phyloP scores from a whole-genome alignment of 2,797 vertebrate genomes.

The Leuciscus waleckii region DNA sequence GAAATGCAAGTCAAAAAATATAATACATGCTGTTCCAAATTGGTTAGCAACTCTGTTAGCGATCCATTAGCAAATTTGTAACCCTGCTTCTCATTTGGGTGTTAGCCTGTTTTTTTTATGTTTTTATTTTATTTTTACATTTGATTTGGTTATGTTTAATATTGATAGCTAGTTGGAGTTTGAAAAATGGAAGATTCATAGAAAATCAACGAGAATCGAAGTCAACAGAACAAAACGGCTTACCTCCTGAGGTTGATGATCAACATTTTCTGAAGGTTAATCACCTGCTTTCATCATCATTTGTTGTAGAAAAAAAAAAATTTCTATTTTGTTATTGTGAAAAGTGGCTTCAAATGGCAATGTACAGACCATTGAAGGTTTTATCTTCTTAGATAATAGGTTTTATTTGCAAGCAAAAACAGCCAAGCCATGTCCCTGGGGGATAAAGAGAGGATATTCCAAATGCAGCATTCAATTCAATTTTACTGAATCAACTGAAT shows the following conservation, averaged over 20 bases:
- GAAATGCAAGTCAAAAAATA: too few species aligned
- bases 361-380: neutral
- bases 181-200: neutral
- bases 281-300: neutral
- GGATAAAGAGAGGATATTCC: neutral
- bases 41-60: too few species aligned
- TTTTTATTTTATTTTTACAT: neutral
- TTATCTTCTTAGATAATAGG: neutral
- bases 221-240: neutral
- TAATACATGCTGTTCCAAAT: too few species aligned
- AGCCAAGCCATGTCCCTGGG: neutral
- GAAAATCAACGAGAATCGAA: neutral
- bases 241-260: neutral
- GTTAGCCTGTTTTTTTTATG: too few species aligned
- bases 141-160: neutral
- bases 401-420: neutral
- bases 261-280: neutral
- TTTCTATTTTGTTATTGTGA: neutral
- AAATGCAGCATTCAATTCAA: neutral
- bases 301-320: neutral
- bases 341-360: neutral
- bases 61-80: neutral
- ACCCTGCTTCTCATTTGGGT: neutral
- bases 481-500: slow-evolving; percentile 16
- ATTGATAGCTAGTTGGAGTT: neutral